Conservation (phyloP, 1,140 invertebrate species). For the Drosophila pruinosa region DNA sequence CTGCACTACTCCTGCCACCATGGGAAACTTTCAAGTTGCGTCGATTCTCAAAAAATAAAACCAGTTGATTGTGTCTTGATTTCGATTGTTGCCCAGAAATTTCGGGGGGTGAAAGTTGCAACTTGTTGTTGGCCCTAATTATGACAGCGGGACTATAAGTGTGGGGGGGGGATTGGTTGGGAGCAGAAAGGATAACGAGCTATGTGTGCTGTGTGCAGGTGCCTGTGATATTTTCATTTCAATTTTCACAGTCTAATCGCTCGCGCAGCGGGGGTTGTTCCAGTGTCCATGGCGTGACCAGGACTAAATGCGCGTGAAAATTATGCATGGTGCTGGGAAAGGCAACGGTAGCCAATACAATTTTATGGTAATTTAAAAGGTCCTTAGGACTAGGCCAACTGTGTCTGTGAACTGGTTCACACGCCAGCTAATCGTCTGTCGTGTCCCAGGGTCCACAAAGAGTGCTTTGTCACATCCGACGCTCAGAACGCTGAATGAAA, state of each 20-base stretch:
- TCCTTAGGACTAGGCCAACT: constrained; percentile 18
- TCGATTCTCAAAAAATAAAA: constrained; percentile 6
- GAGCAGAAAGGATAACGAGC: constrained; percentile 34
- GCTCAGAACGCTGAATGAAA: constrained; percentile 1
- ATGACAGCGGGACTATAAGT: constrained; percentile 20
- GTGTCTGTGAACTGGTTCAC: constrained; percentile 51
- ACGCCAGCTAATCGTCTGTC: constrained; percentile 40
- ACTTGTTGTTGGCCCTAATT: constrained; percentile 47
- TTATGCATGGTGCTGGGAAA: constrained; percentile 46
- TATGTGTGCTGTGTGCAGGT: constrained; percentile 12
- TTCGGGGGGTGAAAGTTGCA: constrained; percentile 24
- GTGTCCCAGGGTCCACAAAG: not conserved
- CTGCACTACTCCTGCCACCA: not conserved
- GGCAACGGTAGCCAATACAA: constrained; percentile 46
- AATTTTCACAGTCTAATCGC: constrained; percentile 49
- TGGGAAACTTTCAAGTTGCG: constrained; percentile 34
- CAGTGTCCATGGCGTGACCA: constrained; percentile 4
- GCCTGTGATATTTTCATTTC: constrained; percentile 16
- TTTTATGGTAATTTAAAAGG: constrained; percentile 64
- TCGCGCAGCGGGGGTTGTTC: constrained; percentile 29
- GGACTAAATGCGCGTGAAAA: constrained; percentile 59
- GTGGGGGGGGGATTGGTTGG: constrained; percentile 30
- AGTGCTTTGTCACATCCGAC: constrained; percentile 67
- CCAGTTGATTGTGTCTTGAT: constrained; percentile 50
- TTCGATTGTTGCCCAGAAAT: constrained; percentile 8